Base-by-base conservation (phyloP, 2,888 invertebrate species). In the Thecophora atra region DNA sequence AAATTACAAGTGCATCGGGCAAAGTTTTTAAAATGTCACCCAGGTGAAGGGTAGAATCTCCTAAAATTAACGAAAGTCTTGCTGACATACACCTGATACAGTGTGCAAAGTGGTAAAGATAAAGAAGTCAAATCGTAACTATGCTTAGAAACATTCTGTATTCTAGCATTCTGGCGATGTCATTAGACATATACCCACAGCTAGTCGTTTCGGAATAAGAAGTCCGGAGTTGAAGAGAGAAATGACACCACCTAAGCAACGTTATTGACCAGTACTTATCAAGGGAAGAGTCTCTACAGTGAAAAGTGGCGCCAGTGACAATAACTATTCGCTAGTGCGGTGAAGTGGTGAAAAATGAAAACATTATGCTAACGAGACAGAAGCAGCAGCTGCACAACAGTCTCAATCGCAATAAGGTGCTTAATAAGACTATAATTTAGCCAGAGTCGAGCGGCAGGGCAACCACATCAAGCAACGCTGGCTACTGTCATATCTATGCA, bases 301-400 rank as follows among this genome's bases (percentile, higher is more conserved):
- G n/a, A n/a, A n/a, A n/a, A n/a, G n/a, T n/a, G n/a, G n/a, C n/a
- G n/a, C n/a, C n/a, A n/a, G n/a, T n/a, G n/a, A n/a, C n/a, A n/a
- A n/a, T n/a, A n/a, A n/a, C n/a, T n/a, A n/a, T n/a, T 37, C 37
- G 37, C 37, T 2, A 37, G 8, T 11, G 17, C 1, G 13, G 26
- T 15, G 58, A 15, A 7, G 26, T 58, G 54, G 54, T 52, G 67
- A 67, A 37, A n/a, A n/a, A 67, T 56, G 54, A 19, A 54, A 56
- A 54, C 54, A 56, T 67, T 56, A 67, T 56, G 54, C 67, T 54
- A 67, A 56, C 30, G 19, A 52, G 51, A 26, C 58, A 58, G 4
- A 13, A 58, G 3, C 58, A 28, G 26, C 58, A 24, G 58, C 28
- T 1, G 26, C 8, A 58, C 13, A 26, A 21, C 11, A 28, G 26